These are phyloP conservation scores for Gallinago nigripennis DNA, from an alignment of 2,797 vertebrate genomes.

Conservation along the genomic window DNA sequence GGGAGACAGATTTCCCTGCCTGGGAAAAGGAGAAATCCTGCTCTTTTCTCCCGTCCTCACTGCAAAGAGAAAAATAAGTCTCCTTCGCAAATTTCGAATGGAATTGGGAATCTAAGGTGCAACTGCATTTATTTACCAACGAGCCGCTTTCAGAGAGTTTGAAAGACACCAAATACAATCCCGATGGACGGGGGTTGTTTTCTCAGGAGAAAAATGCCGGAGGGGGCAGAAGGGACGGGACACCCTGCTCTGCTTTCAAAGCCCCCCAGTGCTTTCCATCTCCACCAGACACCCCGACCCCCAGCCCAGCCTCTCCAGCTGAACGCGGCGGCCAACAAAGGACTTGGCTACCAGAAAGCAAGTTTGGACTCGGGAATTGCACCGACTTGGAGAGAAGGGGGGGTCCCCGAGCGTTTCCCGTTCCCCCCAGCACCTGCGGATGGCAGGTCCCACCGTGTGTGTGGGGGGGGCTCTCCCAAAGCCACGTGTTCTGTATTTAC, in stretches of 20 bases:
- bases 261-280: background rate
- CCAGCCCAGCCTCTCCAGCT: background rate
- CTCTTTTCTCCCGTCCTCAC: background rate
- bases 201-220: background rate
- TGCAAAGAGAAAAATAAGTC: background rate
- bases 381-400: accelerated
- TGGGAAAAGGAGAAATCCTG: background rate
- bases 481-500: background rate
- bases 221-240: background rate
- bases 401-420: background rate
- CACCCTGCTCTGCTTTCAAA: accelerated
- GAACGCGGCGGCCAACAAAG: background rate
- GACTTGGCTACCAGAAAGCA: accelerated
- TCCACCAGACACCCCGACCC: background rate
- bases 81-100: background rate
- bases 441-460: background rate
- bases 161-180: accelerated
- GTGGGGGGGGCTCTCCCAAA: no score
- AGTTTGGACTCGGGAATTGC: no score
- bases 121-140: background rate
- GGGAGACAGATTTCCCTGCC: background rate
- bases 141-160: accelerated
- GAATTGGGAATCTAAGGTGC: background rate
- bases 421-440: background rate
- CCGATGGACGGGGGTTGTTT: background rate